phyloP scores from a whole-genome alignment of 2,113 vertebrate species.

The Saimiri boliviensis region DNA sequence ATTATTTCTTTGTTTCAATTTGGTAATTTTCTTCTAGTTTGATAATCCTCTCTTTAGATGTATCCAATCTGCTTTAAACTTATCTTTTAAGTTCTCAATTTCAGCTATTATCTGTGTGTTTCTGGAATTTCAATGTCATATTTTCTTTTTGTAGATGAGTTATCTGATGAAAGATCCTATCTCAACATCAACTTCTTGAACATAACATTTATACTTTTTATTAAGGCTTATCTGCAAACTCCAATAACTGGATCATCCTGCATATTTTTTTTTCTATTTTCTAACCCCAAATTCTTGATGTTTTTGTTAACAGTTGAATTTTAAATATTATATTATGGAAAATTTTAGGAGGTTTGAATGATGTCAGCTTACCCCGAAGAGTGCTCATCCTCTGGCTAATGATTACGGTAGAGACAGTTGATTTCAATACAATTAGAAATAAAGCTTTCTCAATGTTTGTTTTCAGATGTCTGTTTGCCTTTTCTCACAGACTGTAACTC shows the following conservation, averaged over 20 bases:
- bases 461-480: neutral
- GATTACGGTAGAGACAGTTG: neutral
- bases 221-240: neutral
- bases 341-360: neutral
- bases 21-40: neutral
- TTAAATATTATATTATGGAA: neutral
- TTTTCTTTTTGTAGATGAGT: neutral
- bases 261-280: neutral
- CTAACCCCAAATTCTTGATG: neutral
- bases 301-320: neutral
- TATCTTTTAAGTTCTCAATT: neutral
- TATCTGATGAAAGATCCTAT: neutral
- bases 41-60: neutral
- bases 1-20: neutral
- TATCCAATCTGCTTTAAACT: neutral
- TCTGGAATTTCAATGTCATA: neutral
- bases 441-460: neutral
- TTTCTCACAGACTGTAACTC: neutral
- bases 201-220: neutral
- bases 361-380: neutral
- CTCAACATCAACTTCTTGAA: neutral
- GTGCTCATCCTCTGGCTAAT: neutral
- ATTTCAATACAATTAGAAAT: neutral
- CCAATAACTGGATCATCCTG: neutral
- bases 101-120: neutral